Evolutionary conservation across 2,113 vertebrate species (phyloP).

Genomic region (Anolis carolinensis): DNA sequence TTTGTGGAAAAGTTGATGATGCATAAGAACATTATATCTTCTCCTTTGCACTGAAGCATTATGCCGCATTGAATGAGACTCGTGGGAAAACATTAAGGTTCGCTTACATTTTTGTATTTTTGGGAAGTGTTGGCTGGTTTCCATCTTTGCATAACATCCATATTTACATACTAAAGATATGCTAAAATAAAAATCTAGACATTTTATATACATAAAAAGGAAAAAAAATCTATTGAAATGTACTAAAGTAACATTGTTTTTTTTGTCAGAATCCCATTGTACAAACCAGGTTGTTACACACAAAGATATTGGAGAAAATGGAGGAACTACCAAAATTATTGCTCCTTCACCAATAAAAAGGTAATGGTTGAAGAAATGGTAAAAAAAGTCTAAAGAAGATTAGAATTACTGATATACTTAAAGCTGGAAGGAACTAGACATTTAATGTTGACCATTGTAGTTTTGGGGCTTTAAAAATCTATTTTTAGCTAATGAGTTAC

Average conservation of each 20-base stretch:
- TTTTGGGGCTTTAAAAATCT: background rate
- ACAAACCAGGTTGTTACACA: slow-evolving; percentile 68
- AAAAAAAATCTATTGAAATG: slow-evolving; percentile 2
- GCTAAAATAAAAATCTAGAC: slow-evolving; percentile 1
- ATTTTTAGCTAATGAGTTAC: background rate
- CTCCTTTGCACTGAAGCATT: background rate
- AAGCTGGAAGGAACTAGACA: background rate
- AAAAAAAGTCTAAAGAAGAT: background rate
- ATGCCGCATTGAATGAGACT: background rate
- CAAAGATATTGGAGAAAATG: slow-evolving; percentile 74
- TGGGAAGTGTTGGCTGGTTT: background rate
- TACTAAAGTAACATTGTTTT: background rate
- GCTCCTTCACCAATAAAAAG: slow-evolving; percentile 82
- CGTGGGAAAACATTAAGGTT: background rate
- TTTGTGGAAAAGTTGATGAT: background rate
- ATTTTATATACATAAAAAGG: background rate
- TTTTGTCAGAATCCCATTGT: slow-evolving; percentile 71
- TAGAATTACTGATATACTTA: background rate
- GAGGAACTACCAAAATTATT: slow-evolving; percentile 79
- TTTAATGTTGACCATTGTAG: background rate
- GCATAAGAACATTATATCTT: background rate
- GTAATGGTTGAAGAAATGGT: slow-evolving; percentile 53
- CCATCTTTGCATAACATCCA: slow-evolving; percentile 2
- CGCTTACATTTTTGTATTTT: background rate
- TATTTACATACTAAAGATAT: background rate